Conservation (phyloP, 2,888 invertebrate genomes). For the Apocheima hispidaria region DNA sequence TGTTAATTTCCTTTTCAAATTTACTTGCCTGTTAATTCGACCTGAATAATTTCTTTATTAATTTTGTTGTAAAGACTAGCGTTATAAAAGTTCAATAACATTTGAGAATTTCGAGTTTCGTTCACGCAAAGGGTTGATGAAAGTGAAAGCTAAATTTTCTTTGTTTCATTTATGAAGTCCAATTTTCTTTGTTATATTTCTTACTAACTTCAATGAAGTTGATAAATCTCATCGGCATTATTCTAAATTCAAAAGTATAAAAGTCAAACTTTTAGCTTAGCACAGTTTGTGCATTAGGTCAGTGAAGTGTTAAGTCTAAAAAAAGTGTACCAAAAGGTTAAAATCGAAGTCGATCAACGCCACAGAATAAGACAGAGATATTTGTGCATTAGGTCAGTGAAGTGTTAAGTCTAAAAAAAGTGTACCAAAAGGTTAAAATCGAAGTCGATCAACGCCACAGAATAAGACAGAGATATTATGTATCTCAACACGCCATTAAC, state of each 20-base stretch:
- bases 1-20: slow-evolving; percentile 46
- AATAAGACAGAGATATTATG: not conserved
- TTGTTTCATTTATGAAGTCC: not conserved
- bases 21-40: slow-evolving; percentile 34
- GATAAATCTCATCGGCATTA: too few species aligned
- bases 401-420: not conserved
- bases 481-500: slow-evolving; percentile 62
- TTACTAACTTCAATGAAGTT: not conserved
- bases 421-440: not conserved
- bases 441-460: not conserved
- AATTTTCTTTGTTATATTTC: not conserved
- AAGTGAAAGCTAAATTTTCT: not conserved
- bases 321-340: not conserved
- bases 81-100: slow-evolving; percentile 23
- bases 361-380: not conserved
- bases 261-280: not conserved
- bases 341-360: not conserved
- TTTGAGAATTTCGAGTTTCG: not conserved
- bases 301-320: not conserved
- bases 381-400: not conserved
- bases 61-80: slow-evolving; percentile 13
- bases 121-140: not conserved
- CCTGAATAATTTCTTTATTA: slow-evolving; percentile 35
- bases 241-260: not conserved
- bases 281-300: not conserved